phyloP scores from a whole-genome alignment of 1,140 invertebrate species.

The Zelostemma sp. region DNA sequence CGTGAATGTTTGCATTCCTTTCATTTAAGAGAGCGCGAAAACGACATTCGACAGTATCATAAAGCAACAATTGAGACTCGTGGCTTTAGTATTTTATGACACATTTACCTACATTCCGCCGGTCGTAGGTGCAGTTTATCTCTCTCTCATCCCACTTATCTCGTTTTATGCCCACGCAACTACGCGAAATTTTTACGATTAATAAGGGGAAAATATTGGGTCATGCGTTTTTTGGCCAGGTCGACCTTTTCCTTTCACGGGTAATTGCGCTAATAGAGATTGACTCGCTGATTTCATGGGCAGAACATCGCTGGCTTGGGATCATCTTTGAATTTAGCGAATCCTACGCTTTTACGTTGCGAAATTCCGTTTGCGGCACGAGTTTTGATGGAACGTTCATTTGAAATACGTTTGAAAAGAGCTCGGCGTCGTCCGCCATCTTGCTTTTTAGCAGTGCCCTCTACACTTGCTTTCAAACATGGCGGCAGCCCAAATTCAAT shows the following conservation, averaged over 20 bases:
- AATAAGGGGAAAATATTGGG: no score
- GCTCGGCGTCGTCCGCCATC: no score
- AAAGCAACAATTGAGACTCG: neutral
- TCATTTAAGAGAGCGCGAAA: neutral
- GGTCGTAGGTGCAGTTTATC: neutral
- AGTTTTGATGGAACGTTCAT: neutral
- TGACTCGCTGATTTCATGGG: neutral
- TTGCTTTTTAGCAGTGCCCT: no score
- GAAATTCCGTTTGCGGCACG: neutral
- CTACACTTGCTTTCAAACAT: neutral
- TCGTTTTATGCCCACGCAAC: neutral
- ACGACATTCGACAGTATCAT: neutral
- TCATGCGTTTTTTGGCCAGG: no score
- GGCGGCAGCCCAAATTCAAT: neutral
- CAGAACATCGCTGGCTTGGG: neutral
- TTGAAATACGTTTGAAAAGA: neutral
- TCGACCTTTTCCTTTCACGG: neutral
- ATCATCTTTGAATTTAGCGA: neutral
- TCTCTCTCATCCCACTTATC: slow-evolving; percentile 16
- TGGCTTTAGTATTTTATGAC: slow-evolving; percentile 26
- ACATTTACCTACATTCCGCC: slow-evolving; percentile 43
- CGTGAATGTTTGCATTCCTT: neutral
- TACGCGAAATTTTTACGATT: neutral
- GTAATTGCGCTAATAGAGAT: neutral
- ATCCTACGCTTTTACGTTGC: neutral